Evolutionary conservation across 2,888 invertebrate genomes (phyloP), one percentile per base, ranked within the genome.

Genomic region (Torymus tubicola): DNA sequence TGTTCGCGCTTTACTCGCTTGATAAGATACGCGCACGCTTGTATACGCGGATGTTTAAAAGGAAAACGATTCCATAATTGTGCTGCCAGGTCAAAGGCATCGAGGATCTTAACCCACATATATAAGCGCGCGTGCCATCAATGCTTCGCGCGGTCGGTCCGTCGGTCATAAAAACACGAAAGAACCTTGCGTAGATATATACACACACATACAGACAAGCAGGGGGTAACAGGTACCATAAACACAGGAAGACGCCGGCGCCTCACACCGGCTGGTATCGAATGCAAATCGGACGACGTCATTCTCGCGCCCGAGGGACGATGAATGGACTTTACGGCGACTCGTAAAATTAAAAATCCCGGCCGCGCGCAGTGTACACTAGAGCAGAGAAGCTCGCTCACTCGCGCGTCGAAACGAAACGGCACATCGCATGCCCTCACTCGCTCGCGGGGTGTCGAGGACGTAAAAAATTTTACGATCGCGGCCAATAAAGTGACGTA

Each of bases 381-480:
- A 42, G 42, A 42, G 42, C 10, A 42, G 42, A 42, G 42, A 42
- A 42, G 42, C 42, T 42, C 42, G 8, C 42, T 53, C 42, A 42
- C 42, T 21, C 12, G 75, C 50, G 8, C 57, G 73, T 58, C 67
- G 53, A 61, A 69, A 71, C 70, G 72, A 53, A 72, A 73, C 79
- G 68, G 79, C 73, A 69, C 69, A 68, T 72, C 71, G 72, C 63
- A 18, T 61, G 70, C 68, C 53, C 72, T 53, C 42, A 42, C 55
- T 18, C 68, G 85, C 84, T 84, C 84, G 85, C 85, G 84, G 86
- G 86, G 83, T 83, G 86, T 85, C 83, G 86, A 84, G 84, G 84
- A 86, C 89, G 89, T 90, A 90, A 90, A 90, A 90, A 87, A 86
- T 89, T 90, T 91, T 91, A 90, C 87, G 90, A 90, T 90, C 87